A percentile compares a stretch with the other conserved stretches of the same genome.
Conservation (phyloP, 2,113 vertebrate species). For the Calidris pygmaea region DNA sequence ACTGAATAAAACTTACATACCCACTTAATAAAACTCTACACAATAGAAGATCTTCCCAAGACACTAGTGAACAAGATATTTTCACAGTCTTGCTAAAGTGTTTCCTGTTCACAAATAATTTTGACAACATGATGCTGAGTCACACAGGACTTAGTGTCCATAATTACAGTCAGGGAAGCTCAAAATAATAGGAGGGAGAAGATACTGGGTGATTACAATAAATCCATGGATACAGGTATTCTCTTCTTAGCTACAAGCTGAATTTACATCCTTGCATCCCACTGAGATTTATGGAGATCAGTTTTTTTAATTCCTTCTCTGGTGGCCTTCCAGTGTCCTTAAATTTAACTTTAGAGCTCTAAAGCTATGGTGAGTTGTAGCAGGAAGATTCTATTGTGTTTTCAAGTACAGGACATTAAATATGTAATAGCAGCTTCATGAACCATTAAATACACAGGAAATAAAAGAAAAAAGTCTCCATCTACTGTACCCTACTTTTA, state of each 20-base stretch:
- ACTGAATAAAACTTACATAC: background rate
- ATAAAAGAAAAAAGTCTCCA: background rate
- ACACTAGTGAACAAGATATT: background rate
- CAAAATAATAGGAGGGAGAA: background rate
- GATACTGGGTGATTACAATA: background rate
- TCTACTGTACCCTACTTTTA: background rate
- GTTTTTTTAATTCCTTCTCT: background rate
- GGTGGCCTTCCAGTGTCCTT: background rate
- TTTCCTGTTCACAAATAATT: background rate
- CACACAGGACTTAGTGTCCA: background rate
- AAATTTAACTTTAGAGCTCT: background rate
- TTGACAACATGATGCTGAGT: rapidly evolving
- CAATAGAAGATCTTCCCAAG: background rate
- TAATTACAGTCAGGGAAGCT: background rate
- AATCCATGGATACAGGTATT: background rate
- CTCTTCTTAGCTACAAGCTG: background rate
- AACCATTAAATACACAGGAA: background rate
- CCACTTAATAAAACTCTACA: background rate
- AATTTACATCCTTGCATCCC: background rate
- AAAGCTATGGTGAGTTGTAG: background rate
- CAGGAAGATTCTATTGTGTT: background rate
- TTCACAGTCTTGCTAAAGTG: background rate
- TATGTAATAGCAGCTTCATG: background rate
- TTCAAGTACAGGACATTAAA: background rate
- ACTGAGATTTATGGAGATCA: background rate